phyloP scores from a whole-genome alignment of 2,113 vertebrate genomes.

The Rhombomys opimus region DNA sequence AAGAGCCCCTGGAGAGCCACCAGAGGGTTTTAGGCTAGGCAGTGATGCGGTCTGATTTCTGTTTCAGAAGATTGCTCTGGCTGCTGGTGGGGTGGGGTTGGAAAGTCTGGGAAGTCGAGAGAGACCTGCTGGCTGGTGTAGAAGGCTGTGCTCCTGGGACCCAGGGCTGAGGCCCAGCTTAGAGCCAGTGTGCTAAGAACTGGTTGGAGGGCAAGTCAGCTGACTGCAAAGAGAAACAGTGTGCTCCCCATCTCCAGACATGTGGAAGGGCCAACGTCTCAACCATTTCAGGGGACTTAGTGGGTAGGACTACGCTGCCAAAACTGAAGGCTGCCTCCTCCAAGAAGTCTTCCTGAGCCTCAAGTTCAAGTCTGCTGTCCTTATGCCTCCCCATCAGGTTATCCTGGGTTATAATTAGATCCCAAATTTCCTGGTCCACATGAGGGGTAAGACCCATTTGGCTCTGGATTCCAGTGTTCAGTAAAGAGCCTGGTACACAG shows the following conservation, averaged over 20 bases:
- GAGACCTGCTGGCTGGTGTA: neutral
- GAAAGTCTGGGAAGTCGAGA: neutral
- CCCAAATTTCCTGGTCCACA: neutral
- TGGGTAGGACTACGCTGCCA: neutral
- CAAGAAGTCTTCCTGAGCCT: conserved; percentile 37
- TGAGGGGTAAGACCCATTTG: neutral
- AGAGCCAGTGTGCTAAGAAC: neutral
- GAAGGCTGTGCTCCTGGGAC: neutral
- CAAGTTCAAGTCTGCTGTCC: neutral
- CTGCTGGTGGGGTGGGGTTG: conserved; percentile 38
- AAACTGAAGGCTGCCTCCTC: conserved; percentile 29
- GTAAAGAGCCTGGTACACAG: neutral
- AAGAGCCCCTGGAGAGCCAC: conserved; percentile 74
- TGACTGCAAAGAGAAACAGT: neutral
- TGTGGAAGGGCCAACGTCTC: neutral
- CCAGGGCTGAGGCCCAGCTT: neutral
- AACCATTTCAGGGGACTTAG: neutral
- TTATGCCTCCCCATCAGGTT: neutral
- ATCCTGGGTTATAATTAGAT: neutral
- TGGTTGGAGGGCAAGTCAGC: neutral
- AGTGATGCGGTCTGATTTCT: conserved; percentile 78
- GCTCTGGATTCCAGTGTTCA: neutral
- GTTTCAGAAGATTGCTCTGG: conserved; percentile 69
- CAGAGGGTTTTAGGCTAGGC: conserved; percentile 74
- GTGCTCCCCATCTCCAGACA: neutral